Evolutionary conservation across 2,888 invertebrate species (phyloP), one percentile per base, ranked within the genome.

Genomic region (Lacanobia oleracea): DNA sequence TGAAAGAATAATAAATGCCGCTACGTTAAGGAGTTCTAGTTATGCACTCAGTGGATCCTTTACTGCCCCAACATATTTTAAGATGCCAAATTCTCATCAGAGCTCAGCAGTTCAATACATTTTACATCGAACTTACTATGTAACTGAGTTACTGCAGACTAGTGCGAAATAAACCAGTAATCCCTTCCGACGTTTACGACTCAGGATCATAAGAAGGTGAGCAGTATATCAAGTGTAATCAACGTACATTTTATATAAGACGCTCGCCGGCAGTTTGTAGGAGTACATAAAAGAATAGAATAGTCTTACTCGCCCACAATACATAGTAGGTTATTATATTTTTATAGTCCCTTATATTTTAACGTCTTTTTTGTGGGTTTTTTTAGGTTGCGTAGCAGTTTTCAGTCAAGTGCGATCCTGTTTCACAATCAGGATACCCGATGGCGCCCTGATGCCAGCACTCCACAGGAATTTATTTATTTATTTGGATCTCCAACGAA

Each of bases 231-330:
- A 66, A 66, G 16, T 10, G 37, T 54, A 65, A 56, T 65, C 65
- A 43, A 56, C 65, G 65, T 21, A 57, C 45, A 57, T 66, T 66
- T 66, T 57, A 66, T 37, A 66, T 66, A 33, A 66, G 57, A 43
- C 43, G 40, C 45, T 57, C 45, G 45, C 33, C 16, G 43, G 43
- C 54, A 27, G 27, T 33, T 59, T 40, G 40, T 21, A 8, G 7
- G 40, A 59, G 37, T 21, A 21, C 16, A 59, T 57, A 57, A 40
- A 57, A 57, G 12, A 59, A 37, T 16, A 21, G 9, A 16, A 59
- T 21, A 21, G 59, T 40, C 59, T 40, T 5, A 9, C 37, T 12
- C 37, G 40, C 21, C 37, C 14, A 40, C 40, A 59, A 40, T 40
- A 21, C 1, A 27, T 27, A 27, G 27, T 14, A 21, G 21, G 40